phyloP scores from a whole-genome alignment of 2,888 invertebrate species.

The Deilephila porcellus region DNA sequence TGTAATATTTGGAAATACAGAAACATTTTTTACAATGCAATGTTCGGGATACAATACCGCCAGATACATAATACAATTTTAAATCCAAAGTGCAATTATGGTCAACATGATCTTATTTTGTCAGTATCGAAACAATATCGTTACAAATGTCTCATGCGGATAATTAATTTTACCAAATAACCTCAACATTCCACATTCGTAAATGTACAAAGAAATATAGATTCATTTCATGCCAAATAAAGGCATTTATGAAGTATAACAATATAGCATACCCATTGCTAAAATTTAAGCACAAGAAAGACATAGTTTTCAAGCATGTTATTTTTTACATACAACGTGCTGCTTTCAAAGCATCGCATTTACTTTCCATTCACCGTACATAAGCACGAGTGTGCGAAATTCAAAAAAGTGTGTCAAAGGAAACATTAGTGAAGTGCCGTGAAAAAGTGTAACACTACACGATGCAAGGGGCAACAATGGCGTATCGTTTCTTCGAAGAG shows the following conservation, averaged over 20 bases:
- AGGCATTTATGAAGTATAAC: not conserved
- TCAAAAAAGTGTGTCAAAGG: slow-evolving; percentile 60
- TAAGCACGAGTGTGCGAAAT: slow-evolving; percentile 40
- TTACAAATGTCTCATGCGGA: too few relatives aligned
- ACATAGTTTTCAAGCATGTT: not conserved
- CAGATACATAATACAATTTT: too few relatives aligned
- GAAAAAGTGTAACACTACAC: slow-evolving; percentile 79
- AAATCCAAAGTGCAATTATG: too few relatives aligned
- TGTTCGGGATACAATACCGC: too few relatives aligned
- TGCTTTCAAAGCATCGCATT: not conserved
- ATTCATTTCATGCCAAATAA: too few relatives aligned
- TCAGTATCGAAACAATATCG: too few relatives aligned
- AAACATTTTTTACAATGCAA: too few relatives aligned
- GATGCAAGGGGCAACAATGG: slow-evolving; percentile 79
- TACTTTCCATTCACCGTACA: not conserved
- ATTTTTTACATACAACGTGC: not conserved
- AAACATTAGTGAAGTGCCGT: slow-evolving; percentile 71
- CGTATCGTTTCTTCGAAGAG: slow-evolving; percentile 75
- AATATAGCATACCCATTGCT: not conserved
- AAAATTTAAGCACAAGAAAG: not conserved
- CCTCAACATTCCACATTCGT: too few relatives aligned
- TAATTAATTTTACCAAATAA: too few relatives aligned
- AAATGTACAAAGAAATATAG: too few relatives aligned
- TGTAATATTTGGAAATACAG: not conserved
- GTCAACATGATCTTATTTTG: too few relatives aligned